These are phyloP conservation scores for Aradophagus sp. DNA, from an alignment of 1,140 invertebrate species.

Conservation along the genomic window DNA sequence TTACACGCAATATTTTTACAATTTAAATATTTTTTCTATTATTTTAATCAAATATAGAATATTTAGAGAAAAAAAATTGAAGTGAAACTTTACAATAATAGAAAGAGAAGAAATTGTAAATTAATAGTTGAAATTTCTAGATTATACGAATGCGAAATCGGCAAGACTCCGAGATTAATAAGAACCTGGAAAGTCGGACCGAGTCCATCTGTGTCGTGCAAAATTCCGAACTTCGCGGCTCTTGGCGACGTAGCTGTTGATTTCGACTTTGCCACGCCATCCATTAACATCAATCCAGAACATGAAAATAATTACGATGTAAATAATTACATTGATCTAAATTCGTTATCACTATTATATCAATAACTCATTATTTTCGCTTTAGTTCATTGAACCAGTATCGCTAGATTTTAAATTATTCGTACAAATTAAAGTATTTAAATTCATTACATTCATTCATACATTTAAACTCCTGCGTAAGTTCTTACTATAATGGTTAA, in stretches of 20 bases:
- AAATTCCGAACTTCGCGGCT: slow-evolving; percentile 77
- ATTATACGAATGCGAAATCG: slow-evolving; percentile 73
- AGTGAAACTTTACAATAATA: too few species aligned
- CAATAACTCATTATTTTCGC: too few species aligned
- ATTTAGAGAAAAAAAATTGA: too few species aligned
- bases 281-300: slow-evolving; percentile 13
- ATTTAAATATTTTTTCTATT: slow-evolving; percentile 13
- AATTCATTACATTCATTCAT: too few species aligned
- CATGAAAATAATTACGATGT: slow-evolving; percentile 42
- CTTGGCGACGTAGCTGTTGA: slow-evolving; percentile 88
- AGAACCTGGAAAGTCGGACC: slow-evolving; percentile 78
- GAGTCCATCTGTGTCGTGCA: slow-evolving; percentile 73
- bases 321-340: slow-evolving; percentile 6
- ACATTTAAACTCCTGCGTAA: too few species aligned
- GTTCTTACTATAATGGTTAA: too few species aligned
- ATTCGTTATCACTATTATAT: too few species aligned
- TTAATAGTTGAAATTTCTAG: slow-evolving; percentile 67
- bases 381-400: too few species aligned
- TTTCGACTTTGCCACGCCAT: slow-evolving; percentile 86
- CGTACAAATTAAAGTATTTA: too few species aligned
- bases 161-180: slow-evolving; percentile 67
- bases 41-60: background rate
- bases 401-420: too few species aligned
- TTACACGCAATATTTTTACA: too few species aligned
- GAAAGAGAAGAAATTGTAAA: too few species aligned